Evolutionary conservation across 2,797 vertebrate species (phyloP).

Genomic region (Melanotaenia nigrans): DNA sequence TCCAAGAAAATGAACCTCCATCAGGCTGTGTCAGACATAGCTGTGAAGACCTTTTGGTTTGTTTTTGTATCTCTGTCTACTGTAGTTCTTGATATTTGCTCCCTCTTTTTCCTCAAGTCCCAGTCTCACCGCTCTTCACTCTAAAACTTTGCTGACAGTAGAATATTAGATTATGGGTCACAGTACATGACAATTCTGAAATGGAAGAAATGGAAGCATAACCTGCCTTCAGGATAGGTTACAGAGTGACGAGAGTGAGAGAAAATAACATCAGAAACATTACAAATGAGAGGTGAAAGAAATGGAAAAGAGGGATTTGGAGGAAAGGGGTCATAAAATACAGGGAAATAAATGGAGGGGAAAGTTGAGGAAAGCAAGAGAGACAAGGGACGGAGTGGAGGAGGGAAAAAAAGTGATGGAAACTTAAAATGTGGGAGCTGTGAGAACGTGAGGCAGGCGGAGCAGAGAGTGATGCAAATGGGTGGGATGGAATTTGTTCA

Average conservation of each 20-base stretch:
- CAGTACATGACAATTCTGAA: slow-evolving; percentile 56
- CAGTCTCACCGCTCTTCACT: slow-evolving; percentile 13
- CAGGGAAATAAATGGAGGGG: slow-evolving; percentile 27
- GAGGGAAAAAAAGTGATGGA: slow-evolving; percentile 29
- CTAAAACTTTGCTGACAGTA: slow-evolving; percentile 44
- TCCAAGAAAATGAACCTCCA: slow-evolving; percentile 30
- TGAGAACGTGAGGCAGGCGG: slow-evolving; percentile 73
- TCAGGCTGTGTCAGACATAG: slow-evolving; percentile 27
- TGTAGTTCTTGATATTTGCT: slow-evolving; percentile 14
- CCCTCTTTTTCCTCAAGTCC: slow-evolving; percentile 16
- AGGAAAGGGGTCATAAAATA: slow-evolving; percentile 31
- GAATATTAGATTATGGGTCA: slow-evolving; percentile 40
- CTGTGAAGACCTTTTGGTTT: slow-evolving; percentile 17
- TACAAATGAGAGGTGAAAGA: slow-evolving; percentile 36
- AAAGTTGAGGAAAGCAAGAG: slow-evolving; percentile 29
- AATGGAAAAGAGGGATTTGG: slow-evolving; percentile 32
- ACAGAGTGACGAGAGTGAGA: background rate
- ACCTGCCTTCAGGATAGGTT: slow-evolving; percentile 24
- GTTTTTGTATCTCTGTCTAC: slow-evolving; percentile 7
- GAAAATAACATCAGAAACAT: slow-evolving; percentile 7
- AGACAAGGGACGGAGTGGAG: background rate
- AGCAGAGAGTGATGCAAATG: slow-evolving; percentile 71
- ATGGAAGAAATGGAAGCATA: slow-evolving; percentile 56
- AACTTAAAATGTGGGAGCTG: slow-evolving; percentile 68
- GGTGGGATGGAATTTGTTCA: slow-evolving; percentile 77